These are phyloP conservation scores for Baryphthengus martii DNA, from an alignment of 2,113 vertebrate species.

Conservation along the genomic window DNA sequence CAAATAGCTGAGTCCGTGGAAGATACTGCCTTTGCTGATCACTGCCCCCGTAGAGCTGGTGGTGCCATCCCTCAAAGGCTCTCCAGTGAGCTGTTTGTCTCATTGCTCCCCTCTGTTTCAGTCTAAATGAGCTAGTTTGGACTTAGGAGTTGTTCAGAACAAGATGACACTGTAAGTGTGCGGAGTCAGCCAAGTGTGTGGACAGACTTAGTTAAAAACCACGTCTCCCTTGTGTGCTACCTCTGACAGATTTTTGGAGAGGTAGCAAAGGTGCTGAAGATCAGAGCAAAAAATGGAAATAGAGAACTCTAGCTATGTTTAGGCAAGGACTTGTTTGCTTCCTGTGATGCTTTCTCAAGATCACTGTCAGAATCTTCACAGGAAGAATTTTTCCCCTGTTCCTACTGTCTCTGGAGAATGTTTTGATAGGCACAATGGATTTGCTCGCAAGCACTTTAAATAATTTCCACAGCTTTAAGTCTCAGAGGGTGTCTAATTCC, in stretches of 20 bases:
- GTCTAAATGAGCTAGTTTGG: background rate
- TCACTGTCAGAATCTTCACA: constrained; percentile 8
- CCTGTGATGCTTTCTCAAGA: constrained; percentile 23
- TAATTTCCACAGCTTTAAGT: constrained; percentile 52
- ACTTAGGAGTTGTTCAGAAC: background rate
- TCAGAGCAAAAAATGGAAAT: constrained; percentile 8
- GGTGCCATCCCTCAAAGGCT: background rate
- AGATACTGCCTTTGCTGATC: background rate
- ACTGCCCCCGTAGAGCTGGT: background rate
- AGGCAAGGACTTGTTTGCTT: constrained; percentile 35
- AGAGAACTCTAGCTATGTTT: constrained; percentile 33
- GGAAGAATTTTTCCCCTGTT: background rate
- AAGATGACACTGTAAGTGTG: background rate
- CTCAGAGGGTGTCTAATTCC: constrained; percentile 34
- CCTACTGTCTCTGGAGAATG: constrained; percentile 7
- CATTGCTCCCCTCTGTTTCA: background rate
- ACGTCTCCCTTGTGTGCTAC: background rate
- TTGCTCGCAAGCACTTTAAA: constrained; percentile 58
- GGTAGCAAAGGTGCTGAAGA: constrained; percentile 12
- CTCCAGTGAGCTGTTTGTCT: background rate
- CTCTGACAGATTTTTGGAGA: constrained; percentile 27
- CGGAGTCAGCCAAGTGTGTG: background rate
- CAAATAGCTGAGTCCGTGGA: background rate
- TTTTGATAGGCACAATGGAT: constrained; percentile 49
- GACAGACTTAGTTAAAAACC: background rate